Conservation (phyloP, 2,113 vertebrate genomes). For the Microcebus lehilahytsara region DNA sequence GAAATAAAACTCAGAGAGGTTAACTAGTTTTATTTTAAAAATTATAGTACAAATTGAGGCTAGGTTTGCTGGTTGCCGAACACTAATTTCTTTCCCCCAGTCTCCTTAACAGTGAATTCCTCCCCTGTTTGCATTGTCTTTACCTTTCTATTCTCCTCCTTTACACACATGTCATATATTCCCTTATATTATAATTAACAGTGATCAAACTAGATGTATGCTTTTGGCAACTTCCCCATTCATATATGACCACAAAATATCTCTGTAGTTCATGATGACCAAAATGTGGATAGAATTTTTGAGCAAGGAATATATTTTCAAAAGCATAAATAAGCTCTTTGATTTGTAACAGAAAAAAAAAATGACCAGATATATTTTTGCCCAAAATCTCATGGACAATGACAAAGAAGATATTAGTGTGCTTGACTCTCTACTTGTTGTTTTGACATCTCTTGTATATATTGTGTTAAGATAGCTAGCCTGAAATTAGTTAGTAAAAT, state of each 20-base stretch:
- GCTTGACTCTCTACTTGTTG: background rate
- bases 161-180: background rate
- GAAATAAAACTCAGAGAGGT: background rate
- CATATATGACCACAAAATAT: background rate
- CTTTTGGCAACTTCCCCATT: background rate
- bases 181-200: background rate
- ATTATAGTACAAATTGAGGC: background rate
- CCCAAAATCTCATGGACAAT: background rate
- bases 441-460: background rate
- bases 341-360: background rate
- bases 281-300: conserved; percentile 9
- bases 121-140: background rate
- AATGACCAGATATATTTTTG: background rate
- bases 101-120: background rate
- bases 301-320: background rate
- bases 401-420: background rate
- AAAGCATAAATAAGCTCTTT: background rate
- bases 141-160: background rate
- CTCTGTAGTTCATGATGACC: background rate
- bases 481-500: background rate
- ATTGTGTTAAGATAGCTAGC: background rate
- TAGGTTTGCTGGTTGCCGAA: background rate
- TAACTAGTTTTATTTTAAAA: background rate
- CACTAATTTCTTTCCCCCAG: background rate
- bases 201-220: background rate